Evolutionary conservation across 2,888 invertebrate genomes (phyloP).

Genomic region (Diaperis boleti): DNA sequence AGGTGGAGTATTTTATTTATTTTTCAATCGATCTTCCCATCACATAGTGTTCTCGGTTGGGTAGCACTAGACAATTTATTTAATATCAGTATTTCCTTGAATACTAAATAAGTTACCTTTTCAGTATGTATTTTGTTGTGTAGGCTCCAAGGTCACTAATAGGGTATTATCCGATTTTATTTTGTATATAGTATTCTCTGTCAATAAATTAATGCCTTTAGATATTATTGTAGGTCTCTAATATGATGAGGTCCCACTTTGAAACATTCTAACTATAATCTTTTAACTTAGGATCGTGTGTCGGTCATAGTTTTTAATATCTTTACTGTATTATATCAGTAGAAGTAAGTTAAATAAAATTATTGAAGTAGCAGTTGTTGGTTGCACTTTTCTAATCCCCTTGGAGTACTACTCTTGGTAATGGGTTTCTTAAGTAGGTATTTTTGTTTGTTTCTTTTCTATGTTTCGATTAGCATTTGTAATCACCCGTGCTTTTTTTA

Average conservation of each 20-base stretch:
- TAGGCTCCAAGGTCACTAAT: slow-evolving; percentile 25
- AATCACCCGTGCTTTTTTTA: no score
- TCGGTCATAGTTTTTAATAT: slow-evolving; percentile 25
- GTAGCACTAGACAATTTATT: slow-evolving; percentile 19
- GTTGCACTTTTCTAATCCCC: no score
- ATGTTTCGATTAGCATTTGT: no score
- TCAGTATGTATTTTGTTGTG: slow-evolving; percentile 27
- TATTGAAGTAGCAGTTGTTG: background rate
- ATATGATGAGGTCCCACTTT: slow-evolving; percentile 13
- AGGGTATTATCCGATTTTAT: slow-evolving; percentile 6
- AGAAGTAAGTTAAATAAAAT: slow-evolving; percentile 14
- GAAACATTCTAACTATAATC: slow-evolving; percentile 13
- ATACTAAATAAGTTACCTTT: slow-evolving; percentile 19
- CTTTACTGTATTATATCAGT: slow-evolving; percentile 30
- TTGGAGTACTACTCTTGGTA: no score
- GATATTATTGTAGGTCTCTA: slow-evolving; percentile 25
- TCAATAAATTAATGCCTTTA: slow-evolving; percentile 40
- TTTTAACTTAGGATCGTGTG: slow-evolving; percentile 11
- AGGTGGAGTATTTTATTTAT: slow-evolving; percentile 19
- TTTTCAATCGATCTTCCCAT: background rate
- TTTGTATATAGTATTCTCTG: slow-evolving; percentile 30
- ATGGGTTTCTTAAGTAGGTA: no score
- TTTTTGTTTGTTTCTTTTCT: no score
- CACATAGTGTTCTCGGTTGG: background rate
- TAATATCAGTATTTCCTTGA: slow-evolving; percentile 19